phyloP scores from a whole-genome alignment of 2,888 invertebrate genomes.

The Ormia ochracea region DNA sequence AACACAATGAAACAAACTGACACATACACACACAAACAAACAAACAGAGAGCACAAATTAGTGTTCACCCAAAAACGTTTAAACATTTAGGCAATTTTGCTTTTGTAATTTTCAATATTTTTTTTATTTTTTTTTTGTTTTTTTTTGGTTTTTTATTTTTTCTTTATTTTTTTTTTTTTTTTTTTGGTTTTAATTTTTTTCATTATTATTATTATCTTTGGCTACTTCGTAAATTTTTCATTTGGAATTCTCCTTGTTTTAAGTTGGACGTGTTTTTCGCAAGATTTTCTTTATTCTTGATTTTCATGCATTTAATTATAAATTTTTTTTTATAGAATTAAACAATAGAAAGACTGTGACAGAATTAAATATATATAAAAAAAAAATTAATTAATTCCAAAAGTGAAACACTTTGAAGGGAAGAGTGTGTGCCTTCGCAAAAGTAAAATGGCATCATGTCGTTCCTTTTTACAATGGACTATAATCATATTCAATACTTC shows the following conservation, averaged over 20 bases:
- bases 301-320: background rate
- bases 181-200: too few species aligned
- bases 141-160: background rate
- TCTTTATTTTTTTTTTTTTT: background rate
- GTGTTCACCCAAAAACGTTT: slow-evolving; percentile 17
- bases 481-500: slow-evolving; percentile 69
- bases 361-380: too few species aligned
- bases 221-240: slow-evolving; percentile 59
- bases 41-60: slow-evolving; percentile 34
- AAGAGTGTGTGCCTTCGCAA: background rate
- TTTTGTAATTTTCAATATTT: slow-evolving; percentile 13
- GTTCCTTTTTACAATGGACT: slow-evolving; percentile 72
- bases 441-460: slow-evolving; percentile 67
- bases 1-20: background rate
- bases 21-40: slow-evolving; percentile 8
- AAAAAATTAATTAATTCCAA: background rate
- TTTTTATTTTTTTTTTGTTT: background rate
- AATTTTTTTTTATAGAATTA: background rate
- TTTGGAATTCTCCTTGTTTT: slow-evolving; percentile 45
- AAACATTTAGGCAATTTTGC: slow-evolving; percentile 13
- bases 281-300: background rate
- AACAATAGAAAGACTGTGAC: background rate
- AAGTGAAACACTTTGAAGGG: slow-evolving; percentile 15
- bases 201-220: too few species aligned
- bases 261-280: slow-evolving; percentile 44